phyloP scores from a whole-genome alignment of 2,888 invertebrate genomes.

The Diloba caeruleocephala region DNA sequence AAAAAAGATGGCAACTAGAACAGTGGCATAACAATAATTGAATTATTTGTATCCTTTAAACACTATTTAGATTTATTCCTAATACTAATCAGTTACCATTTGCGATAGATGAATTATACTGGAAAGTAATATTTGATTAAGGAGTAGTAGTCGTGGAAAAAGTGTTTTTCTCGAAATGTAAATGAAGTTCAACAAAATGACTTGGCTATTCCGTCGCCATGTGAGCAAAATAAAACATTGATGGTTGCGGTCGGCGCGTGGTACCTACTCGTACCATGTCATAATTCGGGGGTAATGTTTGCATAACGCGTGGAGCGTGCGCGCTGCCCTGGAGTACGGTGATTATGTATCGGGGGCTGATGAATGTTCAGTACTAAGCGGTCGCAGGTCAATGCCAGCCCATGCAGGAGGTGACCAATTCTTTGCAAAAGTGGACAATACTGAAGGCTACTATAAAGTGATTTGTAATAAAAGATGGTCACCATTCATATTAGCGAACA shows the following conservation, averaged over 20 bases:
- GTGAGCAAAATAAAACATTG: not conserved
- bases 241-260: not conserved
- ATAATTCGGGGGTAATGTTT: conserved; percentile 21
- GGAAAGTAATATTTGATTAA: too few species aligned
- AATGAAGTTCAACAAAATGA: not conserved
- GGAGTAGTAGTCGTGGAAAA: too few species aligned
- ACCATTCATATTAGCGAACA: too few species aligned
- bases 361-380: conserved; percentile 3
- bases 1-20: too few species aligned
- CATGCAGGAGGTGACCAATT: not conserved
- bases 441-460: too few species aligned
- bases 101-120: too few species aligned
- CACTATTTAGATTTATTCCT: too few species aligned
- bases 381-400: conserved; percentile 9
- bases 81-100: too few species aligned
- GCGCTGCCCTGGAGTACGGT: not conserved
- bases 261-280: not conserved
- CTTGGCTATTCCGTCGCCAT: not conserved
- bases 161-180: too few species aligned
- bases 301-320: conserved; percentile 10
- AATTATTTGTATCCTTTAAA: too few species aligned
- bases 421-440: not conserved
- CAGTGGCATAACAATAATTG: too few species aligned
- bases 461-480: too few species aligned
- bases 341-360: conserved; percentile 22